Evolutionary conservation across 2,888 invertebrate species (phyloP), one percentile per base, ranked within the genome.

Genomic region (Conus canariensis): DNA sequence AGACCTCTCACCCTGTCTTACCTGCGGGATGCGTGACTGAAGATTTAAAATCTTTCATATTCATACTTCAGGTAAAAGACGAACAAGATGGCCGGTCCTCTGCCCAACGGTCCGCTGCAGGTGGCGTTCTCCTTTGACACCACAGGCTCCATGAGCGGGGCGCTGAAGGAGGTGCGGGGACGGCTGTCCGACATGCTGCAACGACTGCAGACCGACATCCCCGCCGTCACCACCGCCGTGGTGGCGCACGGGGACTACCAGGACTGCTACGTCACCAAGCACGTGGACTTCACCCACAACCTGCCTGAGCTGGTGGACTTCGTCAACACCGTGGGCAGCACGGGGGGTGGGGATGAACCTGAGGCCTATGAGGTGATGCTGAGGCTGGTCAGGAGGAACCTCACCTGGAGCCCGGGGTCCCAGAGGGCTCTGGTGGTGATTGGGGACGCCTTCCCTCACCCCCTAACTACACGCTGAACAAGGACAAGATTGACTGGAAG

Each of bases 211-310:
- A 93, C 94, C 60, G 96, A 96, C 92, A 95, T 95, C 70, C 95
- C 95, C 0, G 94, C 93, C 12, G 94, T 96, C 74, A 92, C 93
- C n/a, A 93, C 95, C 19, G 95, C 94, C 9, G 93, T 96, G 45
- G 93, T 96, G 56, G 96, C 96, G 4, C 96, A 96, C 87, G 96
- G 96, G 0, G 95, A 96, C 91, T 96, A 96, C 91, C 95, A 95
- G 87, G 95, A 95, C 92, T 91, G 91, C 22, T 95, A 95, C 92
- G 93, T 95, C 87, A 95, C 95, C 30, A 93, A 95, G 90, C 92
- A 90, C 88, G 89, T 93, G 4, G 94, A 95, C 89, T 94, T 95
- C 87, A 93, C 93, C 19, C 91, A 91, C 85, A 92, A 94, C 88
- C 92, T 93, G 1, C 90, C 82, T 12, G 83, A 92, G 58, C 92